phyloP scores from a whole-genome alignment of 2,888 invertebrate species.

The Drosophila infuscata region DNA sequence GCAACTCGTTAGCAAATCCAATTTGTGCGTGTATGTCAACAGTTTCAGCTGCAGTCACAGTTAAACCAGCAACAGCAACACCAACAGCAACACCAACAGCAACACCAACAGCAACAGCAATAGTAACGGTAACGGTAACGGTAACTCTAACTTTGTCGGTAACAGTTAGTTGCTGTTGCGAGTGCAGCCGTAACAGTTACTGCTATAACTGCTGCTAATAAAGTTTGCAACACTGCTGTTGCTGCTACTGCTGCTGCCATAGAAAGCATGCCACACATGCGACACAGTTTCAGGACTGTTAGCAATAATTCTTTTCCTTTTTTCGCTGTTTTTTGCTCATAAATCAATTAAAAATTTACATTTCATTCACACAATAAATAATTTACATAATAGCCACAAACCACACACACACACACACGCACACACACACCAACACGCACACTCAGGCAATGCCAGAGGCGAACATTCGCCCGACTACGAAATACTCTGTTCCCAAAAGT shows the following conservation, averaged over 20 bases:
- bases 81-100: too few species aligned
- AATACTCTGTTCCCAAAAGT: neutral
- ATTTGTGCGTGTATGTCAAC: constrained; percentile 77
- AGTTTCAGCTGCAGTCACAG: constrained; percentile 58
- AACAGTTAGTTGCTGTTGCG: constrained; percentile 27
- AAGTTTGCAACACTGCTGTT: constrained; percentile 17
- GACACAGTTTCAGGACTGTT: constrained; percentile 53
- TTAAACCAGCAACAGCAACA: constrained; percentile 37
- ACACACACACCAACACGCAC: constrained; percentile 14
- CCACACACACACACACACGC: constrained; percentile 32
- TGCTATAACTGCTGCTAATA: constrained; percentile 22
- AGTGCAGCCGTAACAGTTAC: constrained; percentile 9
- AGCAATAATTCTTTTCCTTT: neutral
- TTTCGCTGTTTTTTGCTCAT: constrained; percentile 17
- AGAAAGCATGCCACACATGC: constrained; percentile 33
- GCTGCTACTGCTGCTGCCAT: constrained; percentile 6
- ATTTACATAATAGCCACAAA: constrained; percentile 66
- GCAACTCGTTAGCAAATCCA: constrained; percentile 75
- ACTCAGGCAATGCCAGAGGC: neutral
- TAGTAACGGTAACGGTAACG: constrained; percentile 29
- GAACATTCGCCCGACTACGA: neutral
- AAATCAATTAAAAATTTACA: constrained; percentile 76
- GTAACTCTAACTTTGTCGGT: constrained; percentile 5
- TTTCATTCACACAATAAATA: constrained; percentile 70
- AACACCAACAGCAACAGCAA: constrained; percentile 20